phyloP scores from a whole-genome alignment of 1,140 invertebrate genomes.

The Bombus terrestris region DNA sequence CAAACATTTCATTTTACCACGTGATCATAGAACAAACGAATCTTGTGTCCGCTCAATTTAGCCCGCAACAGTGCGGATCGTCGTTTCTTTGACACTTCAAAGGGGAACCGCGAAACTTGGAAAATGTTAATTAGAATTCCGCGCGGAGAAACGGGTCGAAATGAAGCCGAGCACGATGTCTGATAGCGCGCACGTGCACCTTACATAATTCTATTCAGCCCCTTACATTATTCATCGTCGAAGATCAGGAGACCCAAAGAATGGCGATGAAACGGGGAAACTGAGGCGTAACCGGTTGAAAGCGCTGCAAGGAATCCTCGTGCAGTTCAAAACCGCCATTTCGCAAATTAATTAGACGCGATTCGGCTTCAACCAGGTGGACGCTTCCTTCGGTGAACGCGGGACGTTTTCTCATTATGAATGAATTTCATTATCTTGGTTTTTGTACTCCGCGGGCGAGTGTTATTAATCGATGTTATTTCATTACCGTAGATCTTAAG shows the following conservation, averaged over 20 bases:
- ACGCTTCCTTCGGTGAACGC: constrained; percentile 1
- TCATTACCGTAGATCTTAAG: constrained; percentile 19
- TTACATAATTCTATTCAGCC: constrained; percentile 16
- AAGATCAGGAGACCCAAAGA: constrained; percentile 20
- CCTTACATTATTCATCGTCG: constrained; percentile 48
- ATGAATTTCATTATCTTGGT: constrained; percentile 33
- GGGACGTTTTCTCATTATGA: constrained; percentile 25
- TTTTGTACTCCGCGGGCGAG: neutral
- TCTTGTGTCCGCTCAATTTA: neutral
- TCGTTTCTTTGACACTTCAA: neutral
- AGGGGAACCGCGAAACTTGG: neutral
- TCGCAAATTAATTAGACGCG: constrained; percentile 57
- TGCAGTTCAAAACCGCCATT: constrained; percentile 52
- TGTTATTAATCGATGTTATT: constrained; percentile 46
- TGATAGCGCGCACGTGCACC: constrained; percentile 31
- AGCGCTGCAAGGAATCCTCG: constrained; percentile 22
- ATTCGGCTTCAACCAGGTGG: neutral
- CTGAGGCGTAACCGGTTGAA: neutral
- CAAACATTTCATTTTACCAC: neutral
- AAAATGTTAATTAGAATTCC: constrained; percentile 20
- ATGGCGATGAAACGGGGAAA: constrained; percentile 1
- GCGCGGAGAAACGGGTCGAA: neutral
- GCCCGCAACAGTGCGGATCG: neutral
- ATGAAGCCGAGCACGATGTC: neutral
- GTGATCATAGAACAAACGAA: neutral